Percentiles rank a stretch among this genome's conserved stretches.
phyloP scores from a whole-genome alignment of 2,888 invertebrate genomes.

The Standfussiana lucernea region DNA sequence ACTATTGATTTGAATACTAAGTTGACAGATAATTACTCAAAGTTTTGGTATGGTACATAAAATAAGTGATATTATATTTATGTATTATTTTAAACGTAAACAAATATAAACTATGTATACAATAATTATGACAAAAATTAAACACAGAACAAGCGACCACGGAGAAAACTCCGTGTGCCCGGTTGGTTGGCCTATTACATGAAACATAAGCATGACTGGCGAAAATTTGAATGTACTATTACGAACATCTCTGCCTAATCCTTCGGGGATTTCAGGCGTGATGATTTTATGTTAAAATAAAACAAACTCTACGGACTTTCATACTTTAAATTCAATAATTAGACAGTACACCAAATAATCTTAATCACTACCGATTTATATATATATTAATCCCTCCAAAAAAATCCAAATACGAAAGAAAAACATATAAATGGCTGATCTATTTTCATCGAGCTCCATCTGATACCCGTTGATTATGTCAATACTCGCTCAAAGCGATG shows the following conservation, averaged over 20 bases:
- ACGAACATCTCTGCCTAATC: background rate
- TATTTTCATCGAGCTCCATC: slow-evolving; percentile 10
- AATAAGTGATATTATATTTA: background rate
- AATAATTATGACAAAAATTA: background rate
- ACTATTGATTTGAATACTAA: background rate
- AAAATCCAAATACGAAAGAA: background rate
- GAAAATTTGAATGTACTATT: background rate
- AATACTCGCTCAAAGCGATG: slow-evolving; percentile 53
- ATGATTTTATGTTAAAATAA: background rate
- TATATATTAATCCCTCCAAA: background rate
- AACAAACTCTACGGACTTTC: background rate
- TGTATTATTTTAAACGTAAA: background rate
- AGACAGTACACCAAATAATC: background rate
- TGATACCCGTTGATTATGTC: slow-evolving; percentile 42
- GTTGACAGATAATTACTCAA: background rate
- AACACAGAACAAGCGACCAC: too few species aligned
- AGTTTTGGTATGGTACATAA: background rate
- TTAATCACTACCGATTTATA: background rate
- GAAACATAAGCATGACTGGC: background rate
- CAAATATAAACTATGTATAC: too few species aligned
- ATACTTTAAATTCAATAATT: too few species aligned
- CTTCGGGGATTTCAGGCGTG: background rate
- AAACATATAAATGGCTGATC: background rate
- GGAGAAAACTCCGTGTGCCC: background rate
- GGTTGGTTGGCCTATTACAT: background rate